phyloP scores from a whole-genome alignment of 2,888 invertebrate species.

The Ectemnius cavifrons region DNA sequence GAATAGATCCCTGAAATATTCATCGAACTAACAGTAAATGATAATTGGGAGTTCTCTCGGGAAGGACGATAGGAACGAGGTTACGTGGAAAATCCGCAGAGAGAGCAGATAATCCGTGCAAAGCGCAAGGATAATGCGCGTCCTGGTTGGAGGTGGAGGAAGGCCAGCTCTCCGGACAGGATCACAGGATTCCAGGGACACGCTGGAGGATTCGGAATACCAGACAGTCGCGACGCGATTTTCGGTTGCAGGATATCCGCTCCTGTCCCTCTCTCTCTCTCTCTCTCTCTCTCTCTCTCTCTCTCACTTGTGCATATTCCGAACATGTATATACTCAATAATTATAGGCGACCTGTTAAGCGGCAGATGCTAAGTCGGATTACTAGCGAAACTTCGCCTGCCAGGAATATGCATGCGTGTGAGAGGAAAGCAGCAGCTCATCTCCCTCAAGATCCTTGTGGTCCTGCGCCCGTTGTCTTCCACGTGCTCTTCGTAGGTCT shows the following conservation, averaged over 20 bases:
- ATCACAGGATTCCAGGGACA: constrained; percentile 20
- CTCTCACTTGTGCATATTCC: background rate
- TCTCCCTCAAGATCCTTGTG: constrained; percentile 2
- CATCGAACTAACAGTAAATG: too few relatives aligned
- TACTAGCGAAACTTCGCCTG: constrained; percentile 40
- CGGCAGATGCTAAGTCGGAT: constrained; percentile 47
- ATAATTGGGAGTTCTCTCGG: too few relatives aligned
- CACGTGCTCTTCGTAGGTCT: background rate
- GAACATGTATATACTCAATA: constrained; percentile 29
- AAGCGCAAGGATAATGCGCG: constrained; percentile 19
- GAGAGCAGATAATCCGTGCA: constrained; percentile 28
- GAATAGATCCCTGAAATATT: too few relatives aligned
- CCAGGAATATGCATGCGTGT: constrained; percentile 27
- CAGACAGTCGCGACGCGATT: background rate
- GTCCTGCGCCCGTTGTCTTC: background rate
- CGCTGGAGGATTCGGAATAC: constrained; percentile 16
- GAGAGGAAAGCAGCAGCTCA: background rate
- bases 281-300: background rate
- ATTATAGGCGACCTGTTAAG: constrained; percentile 44
- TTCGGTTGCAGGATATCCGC: background rate
- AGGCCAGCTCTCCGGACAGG: too few relatives aligned
- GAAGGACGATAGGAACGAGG: background rate
- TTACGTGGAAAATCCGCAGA: constrained; percentile 28
- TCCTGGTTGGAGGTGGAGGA: background rate
- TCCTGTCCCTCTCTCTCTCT: background rate